Conservation (phyloP, 2,888 invertebrate species). For the Pterobdella sp. region DNA sequence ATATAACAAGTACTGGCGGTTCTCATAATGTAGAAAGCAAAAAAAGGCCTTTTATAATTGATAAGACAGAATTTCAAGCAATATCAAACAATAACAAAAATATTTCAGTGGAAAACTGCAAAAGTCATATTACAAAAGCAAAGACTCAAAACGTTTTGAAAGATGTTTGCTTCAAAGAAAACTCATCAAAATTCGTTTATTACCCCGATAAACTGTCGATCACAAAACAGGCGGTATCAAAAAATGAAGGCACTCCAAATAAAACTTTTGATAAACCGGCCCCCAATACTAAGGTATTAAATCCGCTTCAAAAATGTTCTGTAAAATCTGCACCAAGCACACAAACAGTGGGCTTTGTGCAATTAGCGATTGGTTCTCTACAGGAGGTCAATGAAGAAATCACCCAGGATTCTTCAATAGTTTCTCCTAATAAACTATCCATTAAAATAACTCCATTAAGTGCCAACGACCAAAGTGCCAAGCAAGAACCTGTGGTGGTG, state of each 20-base stretch:
- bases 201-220: not conserved
- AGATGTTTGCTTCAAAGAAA: not conserved
- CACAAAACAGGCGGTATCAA: not conserved
- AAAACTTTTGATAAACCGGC: not conserved
- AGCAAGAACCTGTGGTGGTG: not conserved
- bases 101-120: conserved; percentile 3
- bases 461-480: not conserved
- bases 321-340: not conserved
- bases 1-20: not conserved
- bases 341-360: no score
- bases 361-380: no score
- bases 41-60: not conserved
- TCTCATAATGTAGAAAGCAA: not conserved
- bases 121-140: not conserved
- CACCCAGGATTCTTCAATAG: not conserved
- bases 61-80: not conserved
- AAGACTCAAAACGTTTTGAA: not conserved
- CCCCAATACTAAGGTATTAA: not conserved
- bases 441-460: not conserved
- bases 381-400: not conserved
- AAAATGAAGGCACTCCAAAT: not conserved
- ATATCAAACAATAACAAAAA: not conserved
- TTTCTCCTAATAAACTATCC: not conserved
- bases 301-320: not conserved
- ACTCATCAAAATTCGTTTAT: not conserved